These are phyloP conservation scores for Sebastes cheni DNA, from an alignment of 2,797 vertebrate species.

Conservation along the genomic window DNA sequence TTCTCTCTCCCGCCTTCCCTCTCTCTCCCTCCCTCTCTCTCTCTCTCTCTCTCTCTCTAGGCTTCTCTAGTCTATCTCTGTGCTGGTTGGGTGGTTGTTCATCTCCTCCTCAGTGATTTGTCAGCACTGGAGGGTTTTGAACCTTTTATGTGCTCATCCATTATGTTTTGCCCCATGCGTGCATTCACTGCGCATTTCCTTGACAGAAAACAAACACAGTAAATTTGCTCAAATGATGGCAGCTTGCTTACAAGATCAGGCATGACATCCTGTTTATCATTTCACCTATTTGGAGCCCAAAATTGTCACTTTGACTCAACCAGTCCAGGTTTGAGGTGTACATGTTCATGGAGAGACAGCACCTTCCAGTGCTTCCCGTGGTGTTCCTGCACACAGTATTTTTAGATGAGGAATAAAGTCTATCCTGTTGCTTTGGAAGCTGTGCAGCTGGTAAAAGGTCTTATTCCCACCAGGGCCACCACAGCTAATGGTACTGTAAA, in stretches of 20 bases:
- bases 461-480: slow-evolving; percentile 11
- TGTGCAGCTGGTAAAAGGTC: slow-evolving; percentile 2
- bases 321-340: neutral
- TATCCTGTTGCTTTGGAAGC: neutral
- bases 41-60: neutral
- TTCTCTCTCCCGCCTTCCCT: no score
- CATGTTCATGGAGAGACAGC: neutral
- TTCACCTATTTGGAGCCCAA: slow-evolving; percentile 6
- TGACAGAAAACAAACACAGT: slow-evolving; percentile 46
- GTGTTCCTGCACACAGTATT: neutral
- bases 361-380: neutral
- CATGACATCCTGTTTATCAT: neutral
- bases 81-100: slow-evolving; percentile 66
- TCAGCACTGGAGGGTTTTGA: slow-evolving; percentile 52
- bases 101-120: slow-evolving; percentile 49
- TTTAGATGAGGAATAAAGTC: slow-evolving; percentile 22
- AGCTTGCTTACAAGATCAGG: slow-evolving; percentile 10
- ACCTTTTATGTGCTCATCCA: slow-evolving; percentile 52
- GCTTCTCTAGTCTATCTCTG: slow-evolving; percentile 32
- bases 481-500: slow-evolving; percentile 17
- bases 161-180: slow-evolving; percentile 30
- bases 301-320: neutral
- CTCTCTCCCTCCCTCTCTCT: neutral
- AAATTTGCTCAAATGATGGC: slow-evolving; percentile 52
- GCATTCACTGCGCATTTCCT: slow-evolving; percentile 47